Percentiles rank a stretch among this genome's conserved stretches.
Conservation (phyloP, 1,140 invertebrate species). For the Daktulosphaira vitifoliae region DNA sequence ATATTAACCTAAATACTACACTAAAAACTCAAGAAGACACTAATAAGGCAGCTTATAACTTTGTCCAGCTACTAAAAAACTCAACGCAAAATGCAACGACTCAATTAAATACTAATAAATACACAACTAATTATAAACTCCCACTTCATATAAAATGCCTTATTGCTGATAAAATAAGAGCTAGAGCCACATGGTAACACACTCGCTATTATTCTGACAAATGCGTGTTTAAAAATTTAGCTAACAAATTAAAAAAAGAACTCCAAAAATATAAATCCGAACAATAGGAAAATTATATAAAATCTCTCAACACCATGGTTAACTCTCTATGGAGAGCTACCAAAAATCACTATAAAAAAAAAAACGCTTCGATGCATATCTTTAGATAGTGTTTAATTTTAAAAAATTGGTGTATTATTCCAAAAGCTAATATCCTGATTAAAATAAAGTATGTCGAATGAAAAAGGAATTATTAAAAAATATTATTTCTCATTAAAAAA, state of each 20-base stretch:
- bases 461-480: too few relatives aligned
- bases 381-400: too few relatives aligned
- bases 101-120: not conserved
- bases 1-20: constrained; percentile 1
- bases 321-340: too few relatives aligned
- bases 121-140: not conserved
- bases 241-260: constrained; percentile 1
- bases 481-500: too few relatives aligned
- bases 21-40: not conserved
- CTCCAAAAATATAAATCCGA: not conserved
- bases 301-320: not conserved
- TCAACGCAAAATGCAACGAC: not conserved
- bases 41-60: not conserved
- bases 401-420: too few relatives aligned
- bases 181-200: not conserved
- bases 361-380: too few relatives aligned
- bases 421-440: too few relatives aligned
- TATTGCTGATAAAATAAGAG: not conserved
- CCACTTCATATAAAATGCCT: not conserved
- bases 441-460: too few relatives aligned
- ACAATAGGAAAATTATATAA: not conserved
- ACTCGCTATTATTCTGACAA: not conserved
- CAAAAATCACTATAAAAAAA: too few relatives aligned
- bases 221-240: not conserved
- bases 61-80: not conserved